phyloP scores from a whole-genome alignment of 1,140 invertebrate species.

The Tetranychus urticae region DNA sequence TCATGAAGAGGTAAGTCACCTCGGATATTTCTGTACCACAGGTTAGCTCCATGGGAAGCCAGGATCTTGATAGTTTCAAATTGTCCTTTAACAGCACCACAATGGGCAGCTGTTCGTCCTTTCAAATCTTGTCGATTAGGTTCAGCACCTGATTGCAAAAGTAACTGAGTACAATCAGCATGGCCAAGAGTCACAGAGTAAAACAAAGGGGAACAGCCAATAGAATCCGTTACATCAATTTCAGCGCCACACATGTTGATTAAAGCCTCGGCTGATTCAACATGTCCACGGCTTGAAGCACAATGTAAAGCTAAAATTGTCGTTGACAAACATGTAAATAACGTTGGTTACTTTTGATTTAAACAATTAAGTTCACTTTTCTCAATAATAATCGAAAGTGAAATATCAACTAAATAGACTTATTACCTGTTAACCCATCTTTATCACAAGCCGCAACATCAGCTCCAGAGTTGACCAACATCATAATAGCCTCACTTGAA shows the following conservation, averaged over 20 bases:
- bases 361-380: not conserved
- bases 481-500: slow-evolving; percentile 62
- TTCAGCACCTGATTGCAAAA: slow-evolving; percentile 59
- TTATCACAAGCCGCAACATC: slow-evolving; percentile 50
- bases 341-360: not conserved
- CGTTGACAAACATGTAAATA: not conserved
- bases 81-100: slow-evolving; percentile 74
- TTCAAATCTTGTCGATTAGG: slow-evolving; percentile 73
- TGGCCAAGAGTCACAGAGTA: slow-evolving; percentile 88
- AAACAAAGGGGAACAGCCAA: slow-evolving; percentile 82
- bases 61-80: slow-evolving; percentile 52
- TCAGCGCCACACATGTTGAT: slow-evolving; percentile 63
- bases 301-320: slow-evolving; percentile 51
- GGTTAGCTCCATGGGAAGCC: slow-evolving; percentile 52
- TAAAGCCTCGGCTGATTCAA: slow-evolving; percentile 67
- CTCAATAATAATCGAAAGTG: too few relatives aligned
- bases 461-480: slow-evolving; percentile 58
- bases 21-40: slow-evolving; percentile 72
- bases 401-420: not conserved
- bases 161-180: slow-evolving; percentile 64
- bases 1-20: slow-evolving; percentile 83
- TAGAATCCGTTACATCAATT: slow-evolving; percentile 53
- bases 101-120: slow-evolving; percentile 45
- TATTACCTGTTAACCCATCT: slow-evolving; percentile 21
- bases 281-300: slow-evolving; percentile 79